A percentile compares a stretch with the other conserved stretches of the same genome.
phyloP scores from a whole-genome alignment of 2,888 invertebrate species.

The Clitarchus hookeri region DNA sequence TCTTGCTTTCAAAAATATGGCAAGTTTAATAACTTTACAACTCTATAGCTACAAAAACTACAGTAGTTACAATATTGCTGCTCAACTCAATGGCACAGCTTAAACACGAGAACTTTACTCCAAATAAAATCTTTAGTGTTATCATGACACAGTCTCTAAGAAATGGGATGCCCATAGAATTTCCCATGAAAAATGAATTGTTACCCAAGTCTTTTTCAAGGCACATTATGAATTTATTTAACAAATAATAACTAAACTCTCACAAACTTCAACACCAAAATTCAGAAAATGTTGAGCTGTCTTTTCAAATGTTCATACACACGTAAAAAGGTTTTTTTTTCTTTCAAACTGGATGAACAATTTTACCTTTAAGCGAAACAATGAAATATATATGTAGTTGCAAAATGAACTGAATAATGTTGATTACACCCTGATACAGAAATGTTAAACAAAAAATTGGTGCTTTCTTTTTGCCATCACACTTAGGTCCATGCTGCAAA shows the following conservation, averaged over 20 bases:
- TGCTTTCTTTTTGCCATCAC: too few relatives aligned
- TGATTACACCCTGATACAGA: too few relatives aligned
- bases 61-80: not conserved
- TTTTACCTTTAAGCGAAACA: too few relatives aligned
- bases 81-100: not conserved
- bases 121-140: not conserved
- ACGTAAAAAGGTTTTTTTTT: too few relatives aligned
- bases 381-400: too few relatives aligned
- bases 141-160: not conserved
- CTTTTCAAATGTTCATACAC: not conserved
- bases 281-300: constrained; percentile 4
- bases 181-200: constrained; percentile 27
- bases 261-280: constrained; percentile 38
- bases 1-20: not conserved
- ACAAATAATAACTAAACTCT: constrained; percentile 40
- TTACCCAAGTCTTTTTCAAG: constrained; percentile 36
- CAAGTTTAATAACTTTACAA: not conserved
- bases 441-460: too few relatives aligned
- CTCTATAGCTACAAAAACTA: not conserved
- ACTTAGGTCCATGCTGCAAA: too few relatives aligned
- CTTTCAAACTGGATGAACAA: too few relatives aligned
- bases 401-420: too few relatives aligned
- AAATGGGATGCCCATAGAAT: constrained; percentile 33
- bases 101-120: not conserved
- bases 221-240: constrained; percentile 41